Evolutionary conservation across 1,140 invertebrate species (phyloP).

Genomic region (Anthonomus grandis): DNA sequence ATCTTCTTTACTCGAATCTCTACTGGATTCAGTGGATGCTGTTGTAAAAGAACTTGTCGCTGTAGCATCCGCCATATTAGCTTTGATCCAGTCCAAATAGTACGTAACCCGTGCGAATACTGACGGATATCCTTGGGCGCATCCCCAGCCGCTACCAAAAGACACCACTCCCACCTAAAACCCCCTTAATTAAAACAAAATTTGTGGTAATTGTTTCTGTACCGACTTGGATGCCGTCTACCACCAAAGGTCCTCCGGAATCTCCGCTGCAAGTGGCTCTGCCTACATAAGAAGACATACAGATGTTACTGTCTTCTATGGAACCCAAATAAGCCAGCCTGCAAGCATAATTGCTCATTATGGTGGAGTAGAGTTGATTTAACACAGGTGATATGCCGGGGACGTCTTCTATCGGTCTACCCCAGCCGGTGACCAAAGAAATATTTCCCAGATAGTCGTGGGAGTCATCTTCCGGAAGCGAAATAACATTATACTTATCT

Average conservation of each 20-base stretch:
- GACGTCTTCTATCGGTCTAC: slow-evolving; percentile 46
- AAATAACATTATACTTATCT: slow-evolving; percentile 52
- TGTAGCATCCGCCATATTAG: neutral
- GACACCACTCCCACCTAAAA: slow-evolving; percentile 55
- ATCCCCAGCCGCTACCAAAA: slow-evolving; percentile 54
- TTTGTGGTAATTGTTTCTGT: too few relatives aligned
- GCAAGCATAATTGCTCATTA: slow-evolving; percentile 42
- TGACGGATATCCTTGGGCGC: slow-evolving; percentile 54
- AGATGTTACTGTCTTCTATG: slow-evolving; percentile 51
- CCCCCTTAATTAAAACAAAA: too few relatives aligned
- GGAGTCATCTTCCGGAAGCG: slow-evolving; percentile 46
- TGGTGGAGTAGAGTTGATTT: slow-evolving; percentile 29
- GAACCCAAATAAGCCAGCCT: slow-evolving; percentile 38
- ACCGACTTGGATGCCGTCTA: slow-evolving; percentile 25
- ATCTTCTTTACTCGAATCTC: too few relatives aligned
- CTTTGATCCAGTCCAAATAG: slow-evolving; percentile 20
- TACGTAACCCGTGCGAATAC: slow-evolving; percentile 31
- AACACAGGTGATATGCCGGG: slow-evolving; percentile 40
- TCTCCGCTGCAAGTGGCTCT: slow-evolving; percentile 50
- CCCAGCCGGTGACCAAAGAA: slow-evolving; percentile 54
- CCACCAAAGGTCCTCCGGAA: slow-evolving; percentile 51
- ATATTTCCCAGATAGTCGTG: slow-evolving; percentile 9
- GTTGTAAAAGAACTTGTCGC: neutral
- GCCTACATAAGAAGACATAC: slow-evolving; percentile 48
- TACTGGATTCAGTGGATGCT: neutral